These are phyloP conservation scores for Papilio glaucus DNA, from an alignment of 1,140 invertebrate genomes.

Conservation along the genomic window DNA sequence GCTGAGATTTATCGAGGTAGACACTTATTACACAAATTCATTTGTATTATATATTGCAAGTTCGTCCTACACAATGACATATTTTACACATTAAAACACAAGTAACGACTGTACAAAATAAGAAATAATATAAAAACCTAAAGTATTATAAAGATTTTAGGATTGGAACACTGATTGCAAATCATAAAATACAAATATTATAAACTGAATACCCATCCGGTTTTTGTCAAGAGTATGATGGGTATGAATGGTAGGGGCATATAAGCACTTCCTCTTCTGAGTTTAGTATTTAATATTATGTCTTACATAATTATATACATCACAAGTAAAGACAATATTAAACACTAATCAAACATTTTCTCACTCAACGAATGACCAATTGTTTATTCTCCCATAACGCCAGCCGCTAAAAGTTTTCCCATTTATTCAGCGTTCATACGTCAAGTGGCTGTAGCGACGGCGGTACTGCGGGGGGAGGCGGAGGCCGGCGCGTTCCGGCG, in stretches of 20 bases:
- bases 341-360: conserved; percentile 51
- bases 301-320: neutral
- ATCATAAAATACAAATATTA: too few relatives aligned
- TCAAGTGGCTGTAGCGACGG: conserved; percentile 62
- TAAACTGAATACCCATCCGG: too few relatives aligned
- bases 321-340: conserved; percentile 30
- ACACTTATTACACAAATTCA: too few relatives aligned
- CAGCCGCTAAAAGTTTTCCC: conserved; percentile 79
- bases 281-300: neutral
- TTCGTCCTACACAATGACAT: too few relatives aligned
- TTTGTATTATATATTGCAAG: too few relatives aligned
- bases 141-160: too few relatives aligned
- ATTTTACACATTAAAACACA: too few relatives aligned
- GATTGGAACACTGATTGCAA: too few relatives aligned
- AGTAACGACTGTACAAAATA: too few relatives aligned
- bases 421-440: conserved; percentile 81
- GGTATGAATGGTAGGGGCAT: too few relatives aligned
- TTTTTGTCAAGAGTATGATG: too few relatives aligned
- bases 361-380: conserved; percentile 76
- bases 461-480: conserved; percentile 42
- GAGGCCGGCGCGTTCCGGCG: conserved; percentile 70
- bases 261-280: neutral
- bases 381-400: conserved; percentile 74
- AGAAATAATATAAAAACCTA: too few relatives aligned
- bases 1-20: conserved; percentile 9